Base-by-base conservation (phyloP, 2,797 vertebrate genomes). In the Enteromius fasciolatus region DNA sequence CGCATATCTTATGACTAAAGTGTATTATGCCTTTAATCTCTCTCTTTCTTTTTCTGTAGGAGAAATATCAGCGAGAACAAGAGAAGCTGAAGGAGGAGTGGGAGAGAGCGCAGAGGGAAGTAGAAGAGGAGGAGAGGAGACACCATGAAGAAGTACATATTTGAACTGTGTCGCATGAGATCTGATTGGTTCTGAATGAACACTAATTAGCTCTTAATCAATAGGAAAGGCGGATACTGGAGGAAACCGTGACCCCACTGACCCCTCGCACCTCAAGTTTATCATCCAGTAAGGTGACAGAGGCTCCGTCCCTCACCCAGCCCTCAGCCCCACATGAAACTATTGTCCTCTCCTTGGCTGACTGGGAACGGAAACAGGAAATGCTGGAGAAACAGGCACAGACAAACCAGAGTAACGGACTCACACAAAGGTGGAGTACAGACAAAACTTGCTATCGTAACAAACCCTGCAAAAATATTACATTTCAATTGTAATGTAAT, bases 51-150 rank as follows among this genome's bases (percentile, higher is more conserved):
- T 86, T 23, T 90, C 7, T 80, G 52, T 89, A 99, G 98, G 97
- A 98, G 86, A 96, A 96, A 86, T 99, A 99, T 88, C 94, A 97
- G 92, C 95, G 90, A 88, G 97, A 99, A 54, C 98, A 99, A 90
- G 95, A 97, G 91, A 98, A 97, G 89, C 94, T 99, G 87, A 98
- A 97, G 91, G 94, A 96, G 85, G 98, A 98, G 87, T 99, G 98
- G 98, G 97, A 99, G 90, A 97, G 94, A 83, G 98, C 98, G 3
- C 98, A 99, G 88, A 95, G 94, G 61, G 98, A 99, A 89, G 97
- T 98, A 80, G 95, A 97, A 89, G 98, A 99, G 87, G 97, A 99
- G 80, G 98, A 97, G 52, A 95, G 97, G 78, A 97, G 95, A 93
- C 98, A 99, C 90, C 96, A 98, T 0, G 98, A 99, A 86, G 97